Evolutionary conservation across 2,797 vertebrate species (phyloP), one percentile per base, ranked within the genome.

Genomic region (Clarias laeviceps): DNA sequence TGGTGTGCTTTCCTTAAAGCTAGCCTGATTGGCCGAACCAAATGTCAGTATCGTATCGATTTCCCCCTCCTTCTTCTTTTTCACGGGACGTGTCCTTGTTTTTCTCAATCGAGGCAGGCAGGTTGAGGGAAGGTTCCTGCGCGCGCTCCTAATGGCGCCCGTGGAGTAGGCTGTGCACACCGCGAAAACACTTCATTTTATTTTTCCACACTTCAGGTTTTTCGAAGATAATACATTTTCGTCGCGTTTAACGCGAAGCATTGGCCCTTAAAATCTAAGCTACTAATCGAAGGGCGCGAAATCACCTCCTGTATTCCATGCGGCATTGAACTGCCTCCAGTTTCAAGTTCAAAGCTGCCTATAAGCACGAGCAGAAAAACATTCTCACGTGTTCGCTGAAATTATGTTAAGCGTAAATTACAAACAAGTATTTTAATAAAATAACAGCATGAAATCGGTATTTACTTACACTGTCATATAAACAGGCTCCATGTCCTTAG

Each of bases 1-100:
- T 96, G 95, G 95, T 93, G 92, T 95, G 95, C 93, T 95, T 95
- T 94, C 89, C 88, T 87, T 88, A 78, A 78, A 90, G 88, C 78
- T 27, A 70, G 72, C 85, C 85, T 91, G 91, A 95, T 96, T 96
- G 95, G 94, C 92, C 88, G 76, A 82, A 9, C 18, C 86, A 81
- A 85, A 89, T 69, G 94, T 87, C 94, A 93, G 69, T 94, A 89
- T 92, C 90, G 27, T 1, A 79, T 84, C 59, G 24, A 66, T 37
- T 82, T 78, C 32, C 4, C 6, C 40, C 73, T 34, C 76, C 17
- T 87, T 66, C 82, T 88, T 79, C 84, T 88, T 90, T 90, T 91
- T 76, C 90, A 89, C 86, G 90, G 92, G 93, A 93, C 93, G 89
- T 93, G 92, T 92, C 90, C 92, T 93, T 94, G 94, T 89, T 90